A percentile compares a stretch with the other conserved stretches of the same genome.
Evolutionary conservation across 2,888 invertebrate genomes (phyloP).

Genomic region (Nomada fucata): DNA sequence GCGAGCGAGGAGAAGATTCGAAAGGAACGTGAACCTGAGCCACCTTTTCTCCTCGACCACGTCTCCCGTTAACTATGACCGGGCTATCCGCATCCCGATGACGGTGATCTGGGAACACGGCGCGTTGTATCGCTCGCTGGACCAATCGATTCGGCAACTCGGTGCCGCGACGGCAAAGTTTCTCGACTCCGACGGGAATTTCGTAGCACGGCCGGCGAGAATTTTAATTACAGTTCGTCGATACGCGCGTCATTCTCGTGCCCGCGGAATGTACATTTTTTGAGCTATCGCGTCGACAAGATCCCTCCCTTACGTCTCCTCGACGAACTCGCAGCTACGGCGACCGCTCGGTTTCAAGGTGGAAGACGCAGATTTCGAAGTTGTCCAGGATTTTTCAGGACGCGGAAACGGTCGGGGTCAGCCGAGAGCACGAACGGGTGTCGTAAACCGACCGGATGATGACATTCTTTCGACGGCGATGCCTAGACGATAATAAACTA

Average conservation of each 20-base stretch:
- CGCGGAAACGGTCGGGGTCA: constrained; percentile 7
- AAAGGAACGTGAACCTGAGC: not conserved
- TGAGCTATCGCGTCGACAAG: not conserved
- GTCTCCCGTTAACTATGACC: not conserved
- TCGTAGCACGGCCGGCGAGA: constrained; percentile 5
- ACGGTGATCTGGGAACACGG: not conserved
- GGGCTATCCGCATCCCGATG: not conserved
- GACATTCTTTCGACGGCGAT: constrained; percentile 42
- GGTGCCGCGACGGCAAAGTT: constrained; percentile 8
- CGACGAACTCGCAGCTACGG: not conserved
- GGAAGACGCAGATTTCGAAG: not conserved
- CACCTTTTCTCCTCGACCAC: not conserved
- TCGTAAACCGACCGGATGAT: constrained; percentile 27
- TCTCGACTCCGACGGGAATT: constrained; percentile 30
- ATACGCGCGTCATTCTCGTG: not conserved
- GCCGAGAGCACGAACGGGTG: not conserved
- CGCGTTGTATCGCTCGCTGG: constrained; percentile 15
- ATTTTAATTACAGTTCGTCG: constrained; percentile 7
- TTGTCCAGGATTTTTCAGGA: constrained; percentile 29
- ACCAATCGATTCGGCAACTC: constrained; percentile 36
- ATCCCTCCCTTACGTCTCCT: not conserved
- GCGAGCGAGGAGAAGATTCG: not conserved
- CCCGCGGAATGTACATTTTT: not conserved
- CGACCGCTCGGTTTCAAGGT: not conserved
- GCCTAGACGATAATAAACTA: constrained; percentile 19